Percentiles rank a stretch among this genome's conserved stretches.
Conservation (phyloP, 2,888 invertebrate genomes). For the Meiosimyza decipiens region DNA sequence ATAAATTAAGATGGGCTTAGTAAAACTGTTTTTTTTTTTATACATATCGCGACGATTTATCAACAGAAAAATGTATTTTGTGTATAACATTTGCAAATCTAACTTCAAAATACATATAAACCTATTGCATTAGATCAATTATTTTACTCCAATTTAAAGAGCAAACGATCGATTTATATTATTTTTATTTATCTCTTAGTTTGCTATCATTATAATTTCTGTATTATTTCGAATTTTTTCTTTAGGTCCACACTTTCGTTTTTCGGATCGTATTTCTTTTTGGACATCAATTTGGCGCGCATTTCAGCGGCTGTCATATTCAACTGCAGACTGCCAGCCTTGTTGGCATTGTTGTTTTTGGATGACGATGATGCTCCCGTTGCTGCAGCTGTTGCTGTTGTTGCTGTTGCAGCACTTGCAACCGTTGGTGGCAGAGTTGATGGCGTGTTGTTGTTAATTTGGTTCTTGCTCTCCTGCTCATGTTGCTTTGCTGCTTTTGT, state of each 20-base stretch:
- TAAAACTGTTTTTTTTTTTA: too few species aligned
- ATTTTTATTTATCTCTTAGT: too few species aligned
- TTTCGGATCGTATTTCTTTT: conserved; percentile 91
- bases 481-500: conserved; percentile 27
- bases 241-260: conserved; percentile 90
- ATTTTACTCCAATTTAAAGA: too few species aligned
- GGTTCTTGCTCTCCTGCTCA: conserved; percentile 45
- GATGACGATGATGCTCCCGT: conserved; percentile 2
- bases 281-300: conserved; percentile 84
- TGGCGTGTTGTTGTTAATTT: conserved; percentile 27
- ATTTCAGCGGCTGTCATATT: conserved; percentile 94
- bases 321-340: conserved; percentile 74
- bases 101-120: too few species aligned
- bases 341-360: conserved; percentile 37
- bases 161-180: too few species aligned
- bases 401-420: background rate
- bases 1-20: too few species aligned
- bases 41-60: too few species aligned
- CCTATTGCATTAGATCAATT: too few species aligned
- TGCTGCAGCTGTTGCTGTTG: conserved; percentile 3
- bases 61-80: too few species aligned
- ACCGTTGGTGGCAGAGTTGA: conserved; percentile 31
- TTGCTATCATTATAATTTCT: conserved; percentile 77
- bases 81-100: too few species aligned
- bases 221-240: conserved; percentile 93